A percentile compares a stretch with the other conserved stretches of the same genome.
phyloP scores from a whole-genome alignment of 1,140 invertebrate genomes.

The Vanessa tameamea region DNA sequence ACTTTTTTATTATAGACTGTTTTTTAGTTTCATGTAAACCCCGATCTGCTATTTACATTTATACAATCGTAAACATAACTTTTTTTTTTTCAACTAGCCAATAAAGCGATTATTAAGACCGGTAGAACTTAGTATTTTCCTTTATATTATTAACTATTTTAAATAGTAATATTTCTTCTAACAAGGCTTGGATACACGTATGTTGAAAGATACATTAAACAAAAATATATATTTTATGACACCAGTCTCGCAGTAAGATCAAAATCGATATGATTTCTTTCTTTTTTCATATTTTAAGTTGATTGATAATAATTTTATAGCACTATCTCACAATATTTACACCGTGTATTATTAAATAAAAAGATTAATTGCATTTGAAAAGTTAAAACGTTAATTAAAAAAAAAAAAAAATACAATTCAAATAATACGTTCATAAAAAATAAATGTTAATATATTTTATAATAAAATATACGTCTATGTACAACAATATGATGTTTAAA shows the following conservation, averaged over 20 bases:
- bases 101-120: slow-evolving; percentile 28
- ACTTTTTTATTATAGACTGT: not conserved
- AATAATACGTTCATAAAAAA: no score
- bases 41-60: slow-evolving; percentile 52
- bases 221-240: no score
- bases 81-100: slow-evolving; percentile 9
- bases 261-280: no score
- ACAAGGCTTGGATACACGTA: slow-evolving; percentile 16
- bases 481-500: not conserved
- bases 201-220: not conserved
- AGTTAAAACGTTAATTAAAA: no score
- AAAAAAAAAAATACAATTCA: no score
- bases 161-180: slow-evolving; percentile 23
- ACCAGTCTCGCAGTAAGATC: no score
- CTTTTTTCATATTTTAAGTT: no score
- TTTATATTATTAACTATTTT: slow-evolving; percentile 23
- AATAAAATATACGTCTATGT: not conserved
- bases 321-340: no score
- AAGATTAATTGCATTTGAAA: no score
- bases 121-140: slow-evolving; percentile 8
- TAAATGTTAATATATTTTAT: no score
- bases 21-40: slow-evolving; percentile 7
- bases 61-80: slow-evolving; percentile 43
- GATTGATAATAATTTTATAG: no score
- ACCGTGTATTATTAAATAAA: no score